Base-by-base conservation (phyloP, 2,888 invertebrate genomes). In the Hybos culiciformis region DNA sequence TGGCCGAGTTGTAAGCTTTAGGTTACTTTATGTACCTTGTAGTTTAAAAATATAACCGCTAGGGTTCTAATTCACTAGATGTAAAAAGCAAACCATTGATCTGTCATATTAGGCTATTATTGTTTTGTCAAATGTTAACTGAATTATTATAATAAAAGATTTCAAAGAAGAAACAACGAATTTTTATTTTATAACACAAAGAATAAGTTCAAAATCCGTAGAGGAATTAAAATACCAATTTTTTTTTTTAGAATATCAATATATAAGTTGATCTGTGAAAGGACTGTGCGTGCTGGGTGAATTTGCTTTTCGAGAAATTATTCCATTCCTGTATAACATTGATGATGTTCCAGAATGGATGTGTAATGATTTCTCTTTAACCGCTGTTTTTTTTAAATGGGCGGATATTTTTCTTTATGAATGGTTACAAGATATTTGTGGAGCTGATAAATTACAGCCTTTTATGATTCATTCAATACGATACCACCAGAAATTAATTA, bases 361-460 rank as follows among this genome's bases (percentile, higher is more conserved):
- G 5, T 56, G 57, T 50, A 52, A 53, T 29, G 57, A 61, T 48
- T 54, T 66, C 46, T 53, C 58, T 20, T 51, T 56, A 15, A 56
- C 58, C 44, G 62, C 63, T 3, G 49, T 59, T 4, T 66, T 60
- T 40, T 41, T 66, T 0, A 53, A 51, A 2, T 66, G 67, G 1
- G 48, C 51, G 9, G 59, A 66, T 41, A 61, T 63, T 12, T 63
- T 62, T 39, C 49, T 66, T 4, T 66, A 67, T 41, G 66, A 66
- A 46, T 67, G 65, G 62, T 42, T 67, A 7, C 57, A 62, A 12
- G 57, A 54, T 17, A 54, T 66, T 1, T 66, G 66, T 19, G 61
- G 63, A 4, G n/a, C n/a, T n/a, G 55, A 56, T 21, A 55, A 56
- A 23, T 33, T 65, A n/a, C 58, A 62, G 43, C 67, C 67, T 0